Evolutionary conservation across 92 coral and sea anemone genomes (phyloP).

Genomic region (Heliopora coerulea): DNA sequence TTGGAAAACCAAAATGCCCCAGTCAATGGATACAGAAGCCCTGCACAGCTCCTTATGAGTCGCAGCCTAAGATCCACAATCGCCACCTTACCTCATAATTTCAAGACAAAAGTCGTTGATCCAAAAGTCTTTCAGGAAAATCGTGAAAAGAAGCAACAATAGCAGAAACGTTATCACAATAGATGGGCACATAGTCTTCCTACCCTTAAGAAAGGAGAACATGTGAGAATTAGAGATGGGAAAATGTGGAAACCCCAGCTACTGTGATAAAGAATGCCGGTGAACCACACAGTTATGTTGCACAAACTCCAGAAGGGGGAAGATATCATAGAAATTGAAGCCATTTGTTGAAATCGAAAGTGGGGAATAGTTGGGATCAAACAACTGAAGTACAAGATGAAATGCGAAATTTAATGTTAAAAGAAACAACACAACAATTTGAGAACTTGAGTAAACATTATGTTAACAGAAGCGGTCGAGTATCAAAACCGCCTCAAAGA

Average conservation of each 20-base stretch:
- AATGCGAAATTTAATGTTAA: too few species aligned
- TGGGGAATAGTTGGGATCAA: too few species aligned
- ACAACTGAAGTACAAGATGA: too few species aligned
- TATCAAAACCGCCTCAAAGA: too few species aligned
- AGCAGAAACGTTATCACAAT: slow-evolving; percentile 42
- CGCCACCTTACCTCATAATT: slow-evolving; percentile 22
- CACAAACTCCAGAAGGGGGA: slow-evolving; percentile 46
- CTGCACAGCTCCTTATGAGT: slow-evolving; percentile 50
- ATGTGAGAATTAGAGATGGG: slow-evolving; percentile 39
- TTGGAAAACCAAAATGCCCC: slow-evolving; percentile 48
- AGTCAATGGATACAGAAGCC: slow-evolving; percentile 21
- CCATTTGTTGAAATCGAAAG: too few species aligned
- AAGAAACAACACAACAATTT: too few species aligned
- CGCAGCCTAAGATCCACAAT: slow-evolving; percentile 44
- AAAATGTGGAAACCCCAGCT: slow-evolving; percentile 51
- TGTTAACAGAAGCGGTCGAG: too few species aligned
- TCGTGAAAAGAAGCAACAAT: slow-evolving; percentile 28
- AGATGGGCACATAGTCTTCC: slow-evolving; percentile 35
- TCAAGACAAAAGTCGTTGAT: slow-evolving; percentile 29
- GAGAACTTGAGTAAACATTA: too few species aligned
- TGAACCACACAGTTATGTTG: slow-evolving; percentile 50
- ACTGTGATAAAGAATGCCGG: slow-evolving; percentile 15
- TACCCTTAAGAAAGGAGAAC: slow-evolving; percentile 41
- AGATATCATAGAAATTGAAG: too few species aligned
- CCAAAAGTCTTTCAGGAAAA: slow-evolving; percentile 8